phyloP scores from a whole-genome alignment of 2,797 vertebrate species.

The Dryobates pubescens region DNA sequence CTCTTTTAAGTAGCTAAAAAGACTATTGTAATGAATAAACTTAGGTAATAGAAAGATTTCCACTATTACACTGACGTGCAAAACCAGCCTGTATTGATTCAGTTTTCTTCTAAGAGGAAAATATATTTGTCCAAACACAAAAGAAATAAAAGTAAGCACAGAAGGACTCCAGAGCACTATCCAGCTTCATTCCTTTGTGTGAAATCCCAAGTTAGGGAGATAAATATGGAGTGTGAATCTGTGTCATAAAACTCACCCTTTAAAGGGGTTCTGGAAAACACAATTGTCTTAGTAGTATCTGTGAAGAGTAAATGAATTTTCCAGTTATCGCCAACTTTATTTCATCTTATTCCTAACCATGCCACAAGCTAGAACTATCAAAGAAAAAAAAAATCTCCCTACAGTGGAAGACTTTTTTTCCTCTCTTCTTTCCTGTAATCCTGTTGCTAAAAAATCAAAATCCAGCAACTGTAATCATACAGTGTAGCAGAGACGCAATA shows the following conservation, averaged over 20 bases:
- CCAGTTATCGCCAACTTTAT: neutral
- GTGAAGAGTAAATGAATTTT: neutral
- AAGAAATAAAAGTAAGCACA: neutral
- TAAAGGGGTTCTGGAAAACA: neutral
- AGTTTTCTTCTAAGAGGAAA: neutral
- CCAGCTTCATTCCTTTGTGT: neutral
- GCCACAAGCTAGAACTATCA: neutral
- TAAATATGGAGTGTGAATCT: neutral
- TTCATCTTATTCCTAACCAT: neutral
- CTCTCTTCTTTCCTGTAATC: neutral
- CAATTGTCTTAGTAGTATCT: neutral
- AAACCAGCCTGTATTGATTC: neutral
- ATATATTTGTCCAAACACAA: neutral
- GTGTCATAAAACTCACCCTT: neutral
- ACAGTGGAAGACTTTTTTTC: neutral
- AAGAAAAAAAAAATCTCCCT: neutral
- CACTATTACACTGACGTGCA: accelerated
- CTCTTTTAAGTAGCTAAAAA: neutral
- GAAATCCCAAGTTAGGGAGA: neutral
- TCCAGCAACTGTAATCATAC: neutral
- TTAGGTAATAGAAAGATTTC: neutral
- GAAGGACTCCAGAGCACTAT: neutral
- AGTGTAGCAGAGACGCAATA: neutral
- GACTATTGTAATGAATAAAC: neutral
- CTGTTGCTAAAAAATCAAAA: neutral